Base-by-base conservation (phyloP, 2,113 vertebrate genomes). In the Ceyx melanurus region DNA sequence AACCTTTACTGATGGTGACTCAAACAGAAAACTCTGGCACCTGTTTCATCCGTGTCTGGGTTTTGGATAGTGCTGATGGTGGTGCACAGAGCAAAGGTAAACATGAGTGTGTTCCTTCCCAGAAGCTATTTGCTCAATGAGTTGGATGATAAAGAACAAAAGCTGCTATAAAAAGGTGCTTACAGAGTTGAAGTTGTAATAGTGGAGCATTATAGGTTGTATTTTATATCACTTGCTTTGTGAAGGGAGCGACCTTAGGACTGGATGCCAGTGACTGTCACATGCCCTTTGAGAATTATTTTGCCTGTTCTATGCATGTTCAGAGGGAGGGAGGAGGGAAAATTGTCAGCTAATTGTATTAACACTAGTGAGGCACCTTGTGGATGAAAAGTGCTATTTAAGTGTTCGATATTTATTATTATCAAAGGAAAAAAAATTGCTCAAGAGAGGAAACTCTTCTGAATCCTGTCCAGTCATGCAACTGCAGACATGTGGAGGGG, bases 41-140 rank as follows among this genome's bases (percentile, higher is more conserved):
- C 94, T 95, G 91, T 40, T 70, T 83, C 83, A 43, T 28, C 83
- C 83, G 92, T 92, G 83, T 75, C 84, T 58, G 83, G 40, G 16
- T 76, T 88, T 92, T 6, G 10, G 80, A 17, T 72, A 89, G 66
- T 1, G 1, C 73, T 86, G 86, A 5, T 83, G 66, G 90, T 72
- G 90, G 90, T 89, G 84, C 86, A 37, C 3, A 28, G 75, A 91
- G 79, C 81, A 92, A 95, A 96, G 81, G 95, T 93, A 93, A 95
- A 92, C 67, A 79, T 33, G 50, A 95, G 40, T 12, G 4, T 31
- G 66, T 79, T 75, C 89, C 85, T 95, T 82, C 83, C 86, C 89
- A 87, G 84, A 45, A 89, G 66, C 67, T 89, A 58, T 94, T 96
- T 96, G 84, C 50, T 77, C 60, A 81, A 6, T 12, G 29, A 4